These are phyloP conservation scores for Syrista parreyssii DNA, from an alignment of 2,888 invertebrate species.

Conservation along the genomic window DNA sequence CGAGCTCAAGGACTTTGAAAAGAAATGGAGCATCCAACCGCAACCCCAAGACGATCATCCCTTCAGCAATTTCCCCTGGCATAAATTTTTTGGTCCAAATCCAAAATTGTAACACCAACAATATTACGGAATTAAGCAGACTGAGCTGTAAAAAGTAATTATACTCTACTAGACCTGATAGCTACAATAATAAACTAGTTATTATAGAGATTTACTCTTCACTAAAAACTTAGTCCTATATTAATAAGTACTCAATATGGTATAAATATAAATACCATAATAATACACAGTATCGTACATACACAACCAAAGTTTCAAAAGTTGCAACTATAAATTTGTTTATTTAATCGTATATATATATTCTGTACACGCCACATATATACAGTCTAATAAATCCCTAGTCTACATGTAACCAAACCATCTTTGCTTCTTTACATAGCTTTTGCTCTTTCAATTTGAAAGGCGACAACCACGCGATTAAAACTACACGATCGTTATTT, in stretches of 20 bases:
- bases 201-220: not conserved
- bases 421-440: conserved; percentile 10
- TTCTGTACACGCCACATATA: conserved; percentile 40
- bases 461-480: not conserved
- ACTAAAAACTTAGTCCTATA: not conserved
- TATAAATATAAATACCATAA: not conserved
- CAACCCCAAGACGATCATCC: conserved; percentile 15
- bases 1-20: conserved; percentile 43
- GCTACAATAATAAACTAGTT: not conserved
- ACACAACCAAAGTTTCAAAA: not conserved
- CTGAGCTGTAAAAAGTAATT: not conserved
- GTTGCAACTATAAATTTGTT: conserved; percentile 45
- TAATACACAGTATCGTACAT: not conserved
- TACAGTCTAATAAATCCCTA: conserved; percentile 36
- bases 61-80: conserved; percentile 46
- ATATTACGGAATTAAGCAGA: not conserved
- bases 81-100: conserved; percentile 54
- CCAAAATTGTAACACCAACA: conserved; percentile 47
- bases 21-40: conserved; percentile 34
- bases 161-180: not conserved
- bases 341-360: conserved; percentile 44
- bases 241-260: not conserved
- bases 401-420: not conserved
- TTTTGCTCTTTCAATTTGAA: not conserved
- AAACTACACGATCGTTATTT: not conserved